Evolutionary conservation across 2,113 vertebrate genomes (phyloP), one percentile per base, ranked within the genome.

Genomic region (Lepus timidus): DNA sequence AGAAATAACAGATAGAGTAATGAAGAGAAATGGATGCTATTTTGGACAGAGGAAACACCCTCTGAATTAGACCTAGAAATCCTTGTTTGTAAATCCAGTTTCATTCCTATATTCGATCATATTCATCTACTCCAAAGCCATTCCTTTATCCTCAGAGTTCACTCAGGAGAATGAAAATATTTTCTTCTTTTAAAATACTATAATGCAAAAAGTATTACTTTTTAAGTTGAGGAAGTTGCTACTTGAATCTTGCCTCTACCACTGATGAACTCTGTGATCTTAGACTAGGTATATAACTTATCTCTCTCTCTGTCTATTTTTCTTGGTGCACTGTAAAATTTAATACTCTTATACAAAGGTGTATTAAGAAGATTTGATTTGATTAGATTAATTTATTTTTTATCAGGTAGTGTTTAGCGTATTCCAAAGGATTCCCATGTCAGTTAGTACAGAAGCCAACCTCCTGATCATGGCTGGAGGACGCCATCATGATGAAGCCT

Each of bases 251-350:
- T 58, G n/a, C 1, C 17, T 52, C 25, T 27, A 23, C 4, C 2
- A 2, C n/a, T 25, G 58, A 19, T 6, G 8, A n/a, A 23, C 1
- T 31, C 31, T 44, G 9, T n/a, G 29, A 64, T 23, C 9, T 31
- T 70, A 44, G 17, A 25, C 25, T 49, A 65, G 1, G 1, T 64
- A 11, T 31, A 0, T 11, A 20, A 13, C 2, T 5, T 65, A 14
- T 64, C 2, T 10, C 3, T 17, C 25, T 64, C 29, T 67, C 3
- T 10, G n/a, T n/a, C 3, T 13, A 20, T 51, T 64, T 88, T 4
- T 19, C 13, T 87, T 14, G n/a, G 3, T 67, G 1, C 25, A 13
- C 9, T 23, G 1, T 49, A 70, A 83, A 79, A 83, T 25, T 39
- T n/a, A 70, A 4, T 23, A 73, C 80, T 68, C 3, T 68, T 58